phyloP scores from a whole-genome alignment of 2,113 vertebrate genomes.

The Toxotes chatareus region DNA sequence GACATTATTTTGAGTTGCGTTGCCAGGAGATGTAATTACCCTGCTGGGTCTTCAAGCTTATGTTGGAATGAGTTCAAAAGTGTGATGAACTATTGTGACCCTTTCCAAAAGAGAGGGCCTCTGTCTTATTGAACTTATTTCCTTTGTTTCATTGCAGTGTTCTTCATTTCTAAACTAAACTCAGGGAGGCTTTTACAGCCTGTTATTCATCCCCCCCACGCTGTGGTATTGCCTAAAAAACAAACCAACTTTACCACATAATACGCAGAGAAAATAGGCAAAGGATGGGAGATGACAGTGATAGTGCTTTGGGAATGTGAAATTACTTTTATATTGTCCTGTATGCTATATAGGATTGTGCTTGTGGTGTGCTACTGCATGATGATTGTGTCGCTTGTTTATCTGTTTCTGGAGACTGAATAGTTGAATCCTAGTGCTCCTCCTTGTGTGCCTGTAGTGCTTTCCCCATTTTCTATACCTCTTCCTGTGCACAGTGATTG shows the following conservation, averaged over 20 bases:
- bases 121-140: slow-evolving; percentile 69
- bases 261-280: slow-evolving; percentile 3
- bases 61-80: slow-evolving; percentile 74
- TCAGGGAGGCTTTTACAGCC: slow-evolving; percentile 42
- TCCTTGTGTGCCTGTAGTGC: slow-evolving; percentile 58
- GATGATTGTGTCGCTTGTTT: slow-evolving; percentile 64
- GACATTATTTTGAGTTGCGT: slow-evolving; percentile 65
- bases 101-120: slow-evolving; percentile 54
- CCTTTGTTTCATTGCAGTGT: slow-evolving; percentile 65
- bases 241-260: slow-evolving; percentile 13
- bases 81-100: slow-evolving; percentile 70
- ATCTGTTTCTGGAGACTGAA: slow-evolving; percentile 69
- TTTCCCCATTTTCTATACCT: slow-evolving; percentile 34
- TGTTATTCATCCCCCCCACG: slow-evolving; percentile 29
- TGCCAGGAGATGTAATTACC: slow-evolving; percentile 73
- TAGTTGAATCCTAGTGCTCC: slow-evolving; percentile 51
- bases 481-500: slow-evolving; percentile 33
- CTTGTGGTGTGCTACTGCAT: slow-evolving; percentile 56
- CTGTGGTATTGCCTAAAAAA: slow-evolving; percentile 15
- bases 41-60: slow-evolving; percentile 61
- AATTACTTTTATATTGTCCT: slow-evolving; percentile 18
- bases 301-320: slow-evolving; percentile 18
- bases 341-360: slow-evolving; percentile 25
- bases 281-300: slow-evolving; percentile 10
- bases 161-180: slow-evolving; percentile 61